A percentile compares a stretch with the other conserved stretches of the same genome.
Evolutionary conservation across 2,797 vertebrate species (phyloP).

Genomic region (Gorsachius magnificus): DNA sequence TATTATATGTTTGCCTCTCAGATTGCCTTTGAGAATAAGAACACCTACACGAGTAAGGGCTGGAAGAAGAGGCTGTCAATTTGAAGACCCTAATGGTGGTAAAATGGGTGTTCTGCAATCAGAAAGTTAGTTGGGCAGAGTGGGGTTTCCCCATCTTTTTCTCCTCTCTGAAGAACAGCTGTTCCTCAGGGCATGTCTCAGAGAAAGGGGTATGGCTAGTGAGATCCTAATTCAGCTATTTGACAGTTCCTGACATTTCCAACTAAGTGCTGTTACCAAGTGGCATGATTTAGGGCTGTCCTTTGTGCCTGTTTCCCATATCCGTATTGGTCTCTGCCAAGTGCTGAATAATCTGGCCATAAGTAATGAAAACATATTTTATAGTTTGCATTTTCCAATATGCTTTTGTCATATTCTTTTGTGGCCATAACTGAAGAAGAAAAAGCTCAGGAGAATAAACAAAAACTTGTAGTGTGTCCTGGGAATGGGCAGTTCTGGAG

Average conservation of each 20-base stretch:
- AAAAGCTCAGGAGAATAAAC: background rate
- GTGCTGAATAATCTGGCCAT: conserved; percentile 40
- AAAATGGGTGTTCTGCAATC: background rate
- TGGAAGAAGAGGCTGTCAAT: background rate
- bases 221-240: background rate
- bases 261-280: background rate
- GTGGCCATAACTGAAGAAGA: background rate
- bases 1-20: background rate
- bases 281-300: background rate
- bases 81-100: background rate
- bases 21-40: background rate
- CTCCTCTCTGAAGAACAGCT: background rate
- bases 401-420: background rate
- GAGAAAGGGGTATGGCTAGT: background rate
- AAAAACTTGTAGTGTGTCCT: background rate
- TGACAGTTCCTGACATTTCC: background rate
- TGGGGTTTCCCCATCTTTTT: background rate
- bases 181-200: background rate
- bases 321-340: conserved; percentile 5
- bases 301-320: conserved; percentile 3
- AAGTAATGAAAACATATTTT: conserved; percentile 36
- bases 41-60: background rate
- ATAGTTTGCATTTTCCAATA: conserved; percentile 24
- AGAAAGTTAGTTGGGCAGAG: background rate
- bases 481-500: background rate